These are phyloP conservation scores for Ammospiza caudacuta DNA, from an alignment of 2,113 vertebrate species.

Conservation along the genomic window DNA sequence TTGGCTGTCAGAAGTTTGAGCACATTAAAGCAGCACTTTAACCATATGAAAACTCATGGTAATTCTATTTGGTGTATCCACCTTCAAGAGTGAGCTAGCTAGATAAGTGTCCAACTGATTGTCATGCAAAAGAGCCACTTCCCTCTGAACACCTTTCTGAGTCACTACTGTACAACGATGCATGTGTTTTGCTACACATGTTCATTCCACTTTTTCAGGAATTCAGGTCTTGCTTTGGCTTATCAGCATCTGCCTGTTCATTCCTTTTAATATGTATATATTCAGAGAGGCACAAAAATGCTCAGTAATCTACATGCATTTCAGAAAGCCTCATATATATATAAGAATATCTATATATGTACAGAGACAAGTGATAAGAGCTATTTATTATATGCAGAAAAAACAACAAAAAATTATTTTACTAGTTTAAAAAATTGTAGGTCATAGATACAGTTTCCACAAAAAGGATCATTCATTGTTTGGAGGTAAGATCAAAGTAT, in stretches of 20 bases:
- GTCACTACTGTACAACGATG: background rate
- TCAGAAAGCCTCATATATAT: background rate
- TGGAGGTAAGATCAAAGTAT: background rate
- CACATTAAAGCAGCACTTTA: background rate
- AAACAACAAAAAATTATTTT: background rate
- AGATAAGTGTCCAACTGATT: background rate
- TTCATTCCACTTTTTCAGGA: constrained; percentile 31
- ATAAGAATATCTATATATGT: background rate
- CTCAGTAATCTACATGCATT: background rate
- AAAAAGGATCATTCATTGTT: background rate
- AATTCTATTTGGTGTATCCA: background rate
- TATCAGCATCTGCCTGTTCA: background rate
- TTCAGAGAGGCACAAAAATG: background rate
- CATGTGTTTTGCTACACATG: background rate
- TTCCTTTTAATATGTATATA: background rate
- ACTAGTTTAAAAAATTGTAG: background rate
- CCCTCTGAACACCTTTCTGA: background rate
- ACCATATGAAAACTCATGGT: background rate
- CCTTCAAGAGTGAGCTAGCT: background rate
- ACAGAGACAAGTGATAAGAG: background rate
- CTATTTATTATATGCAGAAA: background rate
- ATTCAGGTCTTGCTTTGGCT: background rate
- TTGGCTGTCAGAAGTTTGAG: background rate
- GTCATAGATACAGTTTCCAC: background rate
- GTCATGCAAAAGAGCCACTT: background rate